A percentile compares a stretch with the other conserved stretches of the same genome.
Conservation (phyloP, 2,113 vertebrate species). For the Microcebus tavaratra region DNA sequence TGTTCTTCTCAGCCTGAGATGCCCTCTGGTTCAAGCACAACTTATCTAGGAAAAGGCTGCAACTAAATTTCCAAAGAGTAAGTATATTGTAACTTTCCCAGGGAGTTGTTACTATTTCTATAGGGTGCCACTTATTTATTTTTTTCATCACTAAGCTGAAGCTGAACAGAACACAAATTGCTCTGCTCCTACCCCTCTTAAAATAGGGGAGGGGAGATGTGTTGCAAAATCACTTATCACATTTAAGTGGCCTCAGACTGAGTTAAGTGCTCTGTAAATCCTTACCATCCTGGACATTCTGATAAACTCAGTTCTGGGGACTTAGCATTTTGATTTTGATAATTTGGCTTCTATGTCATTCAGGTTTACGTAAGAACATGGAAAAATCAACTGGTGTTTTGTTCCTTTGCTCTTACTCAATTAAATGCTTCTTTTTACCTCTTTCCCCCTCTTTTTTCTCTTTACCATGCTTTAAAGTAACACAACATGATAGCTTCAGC, state of each 20-base stretch:
- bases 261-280: constrained; percentile 83
- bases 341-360: constrained; percentile 77
- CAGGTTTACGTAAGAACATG: constrained; percentile 66
- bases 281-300: constrained; percentile 74
- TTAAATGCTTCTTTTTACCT: constrained; percentile 63
- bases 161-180: constrained; percentile 24
- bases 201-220: background rate
- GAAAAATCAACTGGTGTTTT: constrained; percentile 77
- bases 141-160: constrained; percentile 49
- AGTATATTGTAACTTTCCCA: constrained; percentile 47
- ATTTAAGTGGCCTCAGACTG: constrained; percentile 64
- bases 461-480: constrained; percentile 20
- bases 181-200: background rate
- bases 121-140: background rate
- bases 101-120: constrained; percentile 10
- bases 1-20: constrained; percentile 26
- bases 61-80: constrained; percentile 40
- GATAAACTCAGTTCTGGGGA: constrained; percentile 81
- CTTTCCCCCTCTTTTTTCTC: background rate
- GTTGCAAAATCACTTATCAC: constrained; percentile 75
- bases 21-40: constrained; percentile 15
- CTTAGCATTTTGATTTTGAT: constrained; percentile 86
- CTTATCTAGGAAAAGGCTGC: background rate
- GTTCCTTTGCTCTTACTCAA: constrained; percentile 73
- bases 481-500: constrained; percentile 16